Conservation (phyloP, 2,797 vertebrate genomes). For the Acrocephalus scirpaceus region DNA sequence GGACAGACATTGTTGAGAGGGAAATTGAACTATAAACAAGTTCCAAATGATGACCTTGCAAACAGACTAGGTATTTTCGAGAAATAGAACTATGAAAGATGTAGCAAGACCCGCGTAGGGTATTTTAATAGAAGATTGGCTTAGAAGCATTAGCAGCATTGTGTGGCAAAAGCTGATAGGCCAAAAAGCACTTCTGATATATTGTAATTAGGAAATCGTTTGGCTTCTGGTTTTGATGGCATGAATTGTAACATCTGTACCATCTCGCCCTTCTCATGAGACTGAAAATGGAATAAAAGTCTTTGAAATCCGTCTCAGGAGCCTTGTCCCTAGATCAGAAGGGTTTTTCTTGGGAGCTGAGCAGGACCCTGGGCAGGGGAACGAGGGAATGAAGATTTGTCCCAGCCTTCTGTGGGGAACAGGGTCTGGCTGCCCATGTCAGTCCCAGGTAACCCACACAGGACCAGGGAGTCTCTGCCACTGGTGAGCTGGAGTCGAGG, state of each 20-base stretch:
- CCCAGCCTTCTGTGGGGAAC: rapidly evolving
- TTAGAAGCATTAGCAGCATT: background rate
- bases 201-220: background rate
- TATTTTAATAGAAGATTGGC: background rate
- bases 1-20: background rate
- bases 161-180: background rate
- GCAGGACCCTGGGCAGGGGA: rapidly evolving
- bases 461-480: background rate
- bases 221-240: background rate
- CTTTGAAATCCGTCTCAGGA: background rate
- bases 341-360: background rate
- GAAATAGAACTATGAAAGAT: too few relatives aligned
- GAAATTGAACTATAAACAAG: background rate
- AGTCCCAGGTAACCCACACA: background rate
- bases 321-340: background rate
- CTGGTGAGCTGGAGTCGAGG: background rate
- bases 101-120: too few relatives aligned
- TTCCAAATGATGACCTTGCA: background rate
- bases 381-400: background rate
- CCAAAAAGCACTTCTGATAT: background rate
- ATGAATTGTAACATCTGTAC: background rate
- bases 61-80: background rate
- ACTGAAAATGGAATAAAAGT: background rate
- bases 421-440: rapidly evolving
- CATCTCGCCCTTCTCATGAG: too few relatives aligned